Base-by-base conservation (phyloP, 2,888 invertebrate genomes). In the Abrostola tripartita region DNA sequence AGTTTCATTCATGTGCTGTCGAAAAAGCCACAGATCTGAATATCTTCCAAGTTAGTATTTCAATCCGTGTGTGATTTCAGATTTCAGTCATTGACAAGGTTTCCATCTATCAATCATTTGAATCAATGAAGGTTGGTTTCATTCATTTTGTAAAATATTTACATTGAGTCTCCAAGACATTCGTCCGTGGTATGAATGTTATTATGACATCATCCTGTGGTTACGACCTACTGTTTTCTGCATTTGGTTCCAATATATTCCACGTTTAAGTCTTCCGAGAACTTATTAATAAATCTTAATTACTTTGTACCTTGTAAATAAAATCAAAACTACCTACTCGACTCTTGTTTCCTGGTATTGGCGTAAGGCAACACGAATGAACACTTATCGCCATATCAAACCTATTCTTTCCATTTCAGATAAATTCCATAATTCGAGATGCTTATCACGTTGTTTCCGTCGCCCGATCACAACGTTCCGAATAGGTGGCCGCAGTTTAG, bases 401-500 rank as follows among this genome's bases (percentile, higher is more conserved):
- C 36, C 65, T 64, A 56, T 65, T 69, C 49, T 37, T 72, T 52
- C 65, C 36, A 36, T 53, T 60, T 55, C 58, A 69, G 67, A 75
- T 71, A 73, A 69, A 68, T 68, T 64, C 58, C 66, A 60, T 64
- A 71, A 76, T 71, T 52, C 56, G 47, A 64, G 70, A 79, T 76
- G 65, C 78, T 76, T 73, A 75, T 79, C 80, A 77, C 78, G 73
- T 68, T 72, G 74, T 71, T 76, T 68, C 75, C 68, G 77, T 80
- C 81, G 80, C 80, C 77, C 73, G 81, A 80, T 80, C 77, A 73
- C 71, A 67, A 37, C 65, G 65, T 60, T 63, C 61, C 65, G 61
- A 71, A 76, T 75, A 77, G 76, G 67, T 76, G 72, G 57, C 73
- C 82, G 61, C 74, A 76, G 77, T 81, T 82, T 81, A 81, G 79